Evolutionary conservation across 2,113 vertebrate genomes (phyloP).

Genomic region (Phycodurus eques): DNA sequence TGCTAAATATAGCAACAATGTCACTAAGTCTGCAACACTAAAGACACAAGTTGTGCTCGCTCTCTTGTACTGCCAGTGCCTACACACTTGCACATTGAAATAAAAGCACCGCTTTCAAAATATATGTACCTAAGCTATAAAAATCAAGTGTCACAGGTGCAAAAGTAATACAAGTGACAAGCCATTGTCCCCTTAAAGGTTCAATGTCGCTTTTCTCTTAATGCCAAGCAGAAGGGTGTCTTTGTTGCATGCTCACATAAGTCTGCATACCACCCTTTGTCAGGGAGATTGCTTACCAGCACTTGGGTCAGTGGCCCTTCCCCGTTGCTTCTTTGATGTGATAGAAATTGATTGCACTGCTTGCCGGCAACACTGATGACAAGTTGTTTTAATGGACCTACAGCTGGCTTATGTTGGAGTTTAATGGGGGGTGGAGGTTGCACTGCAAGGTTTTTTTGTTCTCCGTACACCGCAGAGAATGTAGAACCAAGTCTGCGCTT

Average conservation of each 20-base stretch:
- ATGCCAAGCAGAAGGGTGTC: conserved; percentile 3
- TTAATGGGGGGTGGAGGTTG: conserved; percentile 33
- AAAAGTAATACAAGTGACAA: background rate
- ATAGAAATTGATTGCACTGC: conserved; percentile 72
- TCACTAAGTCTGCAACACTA: too few species aligned
- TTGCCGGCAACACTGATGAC: conserved; percentile 62
- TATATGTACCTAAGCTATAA: too few species aligned
- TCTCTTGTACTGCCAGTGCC: too few species aligned
- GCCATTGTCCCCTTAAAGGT: too few species aligned
- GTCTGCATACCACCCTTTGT: conserved; percentile 20
- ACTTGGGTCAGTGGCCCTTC: conserved; percentile 50
- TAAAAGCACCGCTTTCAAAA: too few species aligned
- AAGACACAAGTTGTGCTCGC: too few species aligned
- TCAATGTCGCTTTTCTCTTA: background rate
- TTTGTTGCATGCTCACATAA: background rate
- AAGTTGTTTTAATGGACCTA: conserved; percentile 64
- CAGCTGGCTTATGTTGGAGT: conserved; percentile 59
- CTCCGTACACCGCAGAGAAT: background rate
- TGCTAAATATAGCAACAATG: too few species aligned
- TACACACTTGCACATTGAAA: too few species aligned
- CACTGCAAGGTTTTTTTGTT: conserved; percentile 33
- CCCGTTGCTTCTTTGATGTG: conserved; percentile 59
- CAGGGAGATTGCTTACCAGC: conserved; percentile 58
- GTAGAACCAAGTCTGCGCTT: background rate
- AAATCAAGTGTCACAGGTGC: too few species aligned